Evolutionary conservation across 2,113 vertebrate genomes (phyloP), one percentile per base, ranked within the genome.

Genomic region (Proterorhinus semilunaris): DNA sequence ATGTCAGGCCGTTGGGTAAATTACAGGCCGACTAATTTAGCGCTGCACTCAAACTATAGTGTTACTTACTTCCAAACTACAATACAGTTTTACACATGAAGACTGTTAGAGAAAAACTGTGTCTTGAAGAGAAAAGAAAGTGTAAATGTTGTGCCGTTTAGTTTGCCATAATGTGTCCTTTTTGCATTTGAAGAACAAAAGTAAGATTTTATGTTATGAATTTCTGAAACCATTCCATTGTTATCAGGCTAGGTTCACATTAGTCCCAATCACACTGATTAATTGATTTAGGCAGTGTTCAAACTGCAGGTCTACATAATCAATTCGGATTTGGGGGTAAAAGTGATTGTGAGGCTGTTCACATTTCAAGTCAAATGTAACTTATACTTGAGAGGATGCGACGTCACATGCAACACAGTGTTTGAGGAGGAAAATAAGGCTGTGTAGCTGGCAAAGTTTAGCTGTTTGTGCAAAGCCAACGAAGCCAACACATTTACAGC

Each of bases 1-100:
- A 91, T 90, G 85, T 90, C 89, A 89, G 90, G 83, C 87, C 89
- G 84, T 78, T 86, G 87, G 86, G 87, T 87, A 86, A 78, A 88
- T 82, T 76, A 86, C 64, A 82, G 89, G 88, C 86, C 79, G 90
- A 88, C 88, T 75, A 63, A 83, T 90, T 87, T 62, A 84, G 89
- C 78, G 80, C 88, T 92, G 90, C 91, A 93, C 85, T 90, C 75
- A 76, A 90, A 71, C 83, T 70, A 90, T 86, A 61, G 71, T 88
- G 87, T 84, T 59, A 84, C 74, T 83, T 83, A 83, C 86, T 89
- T 90, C 81, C 86, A 75, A 88, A 64, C 78, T 81, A 74, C 63
- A 64, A 82, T 87, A 79, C 82, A 36, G 44, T 86, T 85, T 88
- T 83, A 80, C 82, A 80, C 78, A 76, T 61, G 17, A 83, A 84